These are phyloP conservation scores for Bombus confusus DNA, from an alignment of 1,140 invertebrate species.

Conservation along the genomic window DNA sequence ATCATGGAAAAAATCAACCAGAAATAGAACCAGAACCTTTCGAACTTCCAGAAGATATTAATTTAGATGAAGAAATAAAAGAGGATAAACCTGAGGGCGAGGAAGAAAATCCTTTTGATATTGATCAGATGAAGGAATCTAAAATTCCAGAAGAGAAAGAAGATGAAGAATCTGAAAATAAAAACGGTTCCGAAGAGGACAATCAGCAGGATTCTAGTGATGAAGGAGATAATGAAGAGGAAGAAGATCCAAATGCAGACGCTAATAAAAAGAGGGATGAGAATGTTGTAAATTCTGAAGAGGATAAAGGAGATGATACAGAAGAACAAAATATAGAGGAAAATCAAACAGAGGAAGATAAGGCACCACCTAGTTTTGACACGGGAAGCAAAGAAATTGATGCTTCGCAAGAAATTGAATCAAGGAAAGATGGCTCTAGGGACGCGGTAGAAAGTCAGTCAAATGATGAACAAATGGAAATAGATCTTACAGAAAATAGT, in stretches of 20 bases:
- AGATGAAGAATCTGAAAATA: conserved; percentile 62
- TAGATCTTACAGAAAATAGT: conserved; percentile 73
- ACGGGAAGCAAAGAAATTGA: conserved; percentile 75
- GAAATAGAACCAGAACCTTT: conserved; percentile 91
- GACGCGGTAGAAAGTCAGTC: conserved; percentile 72
- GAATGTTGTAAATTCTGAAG: conserved; percentile 58
- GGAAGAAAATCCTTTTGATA: conserved; percentile 91
- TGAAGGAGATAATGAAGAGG: conserved; percentile 62
- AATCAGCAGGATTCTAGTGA: conserved; percentile 73
- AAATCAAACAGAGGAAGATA: conserved; percentile 71
- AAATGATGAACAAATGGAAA: conserved; percentile 59
- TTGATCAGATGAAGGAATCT: conserved; percentile 88
- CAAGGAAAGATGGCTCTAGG: conserved; percentile 73
- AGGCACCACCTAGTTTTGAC: conserved; percentile 72
- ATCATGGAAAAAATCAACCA: conserved; percentile 90
- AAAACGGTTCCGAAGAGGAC: conserved; percentile 68
- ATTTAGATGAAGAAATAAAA: conserved; percentile 88
- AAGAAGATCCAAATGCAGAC: conserved; percentile 59
- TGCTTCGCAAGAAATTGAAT: conserved; percentile 74
- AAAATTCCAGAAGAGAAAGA: conserved; percentile 71
- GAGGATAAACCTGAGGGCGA: conserved; percentile 84
- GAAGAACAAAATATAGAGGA: conserved; percentile 74
- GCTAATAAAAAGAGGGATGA: conserved; percentile 70
- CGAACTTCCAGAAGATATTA: conserved; percentile 93
- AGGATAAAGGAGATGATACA: conserved; percentile 63